Evolutionary conservation across 2,888 invertebrate genomes (phyloP), one percentile per base, ranked within the genome.

Genomic region (Parnassius orleans): DNA sequence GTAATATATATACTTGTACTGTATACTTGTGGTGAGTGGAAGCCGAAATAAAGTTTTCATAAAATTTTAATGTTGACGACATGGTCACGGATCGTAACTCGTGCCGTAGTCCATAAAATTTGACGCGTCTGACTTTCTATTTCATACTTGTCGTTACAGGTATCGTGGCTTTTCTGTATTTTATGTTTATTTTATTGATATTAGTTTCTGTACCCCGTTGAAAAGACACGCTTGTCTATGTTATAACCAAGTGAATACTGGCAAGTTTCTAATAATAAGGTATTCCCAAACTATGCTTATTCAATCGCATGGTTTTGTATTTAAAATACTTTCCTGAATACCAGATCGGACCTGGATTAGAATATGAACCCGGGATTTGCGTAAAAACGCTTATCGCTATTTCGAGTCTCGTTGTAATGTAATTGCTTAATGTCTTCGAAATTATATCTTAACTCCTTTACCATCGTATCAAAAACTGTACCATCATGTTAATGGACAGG

Each of bases 101-200:
- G 54, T 33, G 33, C 42, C 44, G 44, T 54, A 51, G 47, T 51
- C 58, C 52, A 59, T 63, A 59, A 63, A 63, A 63, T 58, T 59
- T 51, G 46, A 54, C 54, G 33, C 51, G 53, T 51, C 33, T 44
- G 43, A 12, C 55, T 63, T 54, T 58, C 63, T 63, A 52, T 55
- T 42, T 42, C 41, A 52, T 58, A 52, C 51, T 51, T 52, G 50
- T 52, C 42, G 55, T 52, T 47, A 59, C 59, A 54, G 54, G 55
- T 50, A 47, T 14, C 48, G 12, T 24, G 43, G 41, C 57, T 63
- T 54, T 59, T 55, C 58, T 51, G 55, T 59, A 42, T 59, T 63
- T 62, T 53, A 57, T 62, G 57, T 50, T 15, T 44, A 46, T 62
- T 57, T 63, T 63, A 63, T 63, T 57, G 51, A 55, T 63, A 63